These are phyloP conservation scores for Tupaia chinensis DNA, from an alignment of 2,113 vertebrate genomes.

Conservation along the genomic window DNA sequence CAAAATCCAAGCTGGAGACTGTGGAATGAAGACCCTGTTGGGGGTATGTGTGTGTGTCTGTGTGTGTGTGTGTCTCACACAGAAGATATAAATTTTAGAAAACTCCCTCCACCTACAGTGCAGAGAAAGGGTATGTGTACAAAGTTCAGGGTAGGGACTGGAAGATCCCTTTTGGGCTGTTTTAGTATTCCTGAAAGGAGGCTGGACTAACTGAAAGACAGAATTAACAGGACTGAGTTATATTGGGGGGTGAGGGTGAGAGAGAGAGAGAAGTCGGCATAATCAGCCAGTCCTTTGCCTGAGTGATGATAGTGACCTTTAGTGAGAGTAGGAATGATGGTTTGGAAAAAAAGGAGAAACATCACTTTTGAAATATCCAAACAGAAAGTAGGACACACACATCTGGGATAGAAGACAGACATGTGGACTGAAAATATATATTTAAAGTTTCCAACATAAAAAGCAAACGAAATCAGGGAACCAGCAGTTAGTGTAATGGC, in stretches of 20 bases:
- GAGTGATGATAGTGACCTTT: neutral
- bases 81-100: neutral
- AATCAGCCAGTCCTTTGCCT: neutral
- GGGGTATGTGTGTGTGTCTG: too few relatives aligned
- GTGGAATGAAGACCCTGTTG: too few relatives aligned
- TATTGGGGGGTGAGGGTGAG: neutral
- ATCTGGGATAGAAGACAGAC: neutral
- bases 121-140: neutral
- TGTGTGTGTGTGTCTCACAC: too few relatives aligned
- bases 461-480: neutral
- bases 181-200: neutral
- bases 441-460: neutral
- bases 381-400: neutral
- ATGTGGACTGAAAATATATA: neutral
- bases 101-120: neutral
- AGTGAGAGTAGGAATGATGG: neutral
- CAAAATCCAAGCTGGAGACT: too few relatives aligned
- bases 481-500: too few relatives aligned
- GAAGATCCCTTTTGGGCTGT: neutral
- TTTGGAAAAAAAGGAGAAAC: neutral
- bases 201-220: neutral
- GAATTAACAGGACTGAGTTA: neutral
- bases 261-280: neutral
- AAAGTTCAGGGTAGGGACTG: neutral
- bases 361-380: neutral